Evolutionary conservation across 30 jellyfish, hydroid and myxozoan species (phyloP), one percentile per base, ranked within the genome.

Genomic region (Aurelia coerulea): DNA sequence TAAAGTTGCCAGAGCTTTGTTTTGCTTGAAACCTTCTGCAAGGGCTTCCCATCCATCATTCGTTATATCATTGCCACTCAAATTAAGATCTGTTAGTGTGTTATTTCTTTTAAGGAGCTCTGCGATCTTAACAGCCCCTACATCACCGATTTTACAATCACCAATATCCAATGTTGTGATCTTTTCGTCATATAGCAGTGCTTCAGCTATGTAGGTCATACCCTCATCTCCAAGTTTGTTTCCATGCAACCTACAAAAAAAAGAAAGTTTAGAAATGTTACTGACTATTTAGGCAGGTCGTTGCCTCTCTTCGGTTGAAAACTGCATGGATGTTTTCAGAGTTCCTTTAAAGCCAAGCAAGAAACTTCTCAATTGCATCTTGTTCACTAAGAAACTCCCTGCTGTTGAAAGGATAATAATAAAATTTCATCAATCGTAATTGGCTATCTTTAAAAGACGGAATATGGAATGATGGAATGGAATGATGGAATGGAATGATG

Each of bases 161-260:
- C 94, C 93, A 2, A 90, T 65, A 68, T 81, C 97, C 34, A 90
- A 79, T 11, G 90, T 74, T 10, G 88, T 77, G 46, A 90, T 65
- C 51, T 89, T 82, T 7, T 23, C 78, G 78, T 76, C 76, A 8
- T 84, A 84, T 29, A 39, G 46, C 34, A 90, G 68, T 51, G 94
- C 90, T 17, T 82, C 91, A 46, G 83, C 78, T 34, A 90, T 53
- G 75, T 89, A 69, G 0, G 83, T 52, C 69, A 83, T 73, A 34
- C 97, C 97, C 16, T 90, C 95, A 62, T 90, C 94, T 18, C 94
- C 94, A 1, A 90, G 88, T 1, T 77, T 83, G 77, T 90, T 90
- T 2, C 97, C 97, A 69, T 90, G 90, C 58, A 90, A 85, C 94
- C 97, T 90, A 23, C 0, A 66, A 76, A 15, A 17, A 15, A 59